Conservation (phyloP, 2,797 vertebrate species). For the Scolopax rusticola region DNA sequence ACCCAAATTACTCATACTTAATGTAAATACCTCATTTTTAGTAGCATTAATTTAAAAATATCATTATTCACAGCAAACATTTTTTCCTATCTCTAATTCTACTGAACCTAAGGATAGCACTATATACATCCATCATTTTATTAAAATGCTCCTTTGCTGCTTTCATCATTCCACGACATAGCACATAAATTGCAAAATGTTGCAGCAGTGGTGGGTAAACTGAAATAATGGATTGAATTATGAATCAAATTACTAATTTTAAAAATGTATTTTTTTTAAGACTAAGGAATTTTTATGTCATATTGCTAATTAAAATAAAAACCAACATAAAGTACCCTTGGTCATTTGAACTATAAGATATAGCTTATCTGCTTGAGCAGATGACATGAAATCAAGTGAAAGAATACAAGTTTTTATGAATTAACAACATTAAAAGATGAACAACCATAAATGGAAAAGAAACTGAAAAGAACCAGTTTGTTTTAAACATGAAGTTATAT, state of each 20-base stretch:
- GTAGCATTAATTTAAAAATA: not conserved
- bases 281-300: not conserved
- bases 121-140: not conserved
- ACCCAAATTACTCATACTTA: not conserved
- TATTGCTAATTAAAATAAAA: not conserved
- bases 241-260: slow-evolving; percentile 49
- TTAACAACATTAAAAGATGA: not conserved
- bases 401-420: not conserved
- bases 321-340: not conserved
- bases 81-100: not conserved
- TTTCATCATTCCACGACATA: slow-evolving; percentile 80
- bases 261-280: not conserved
- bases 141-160: slow-evolving; percentile 73
- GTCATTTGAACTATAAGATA: not conserved
- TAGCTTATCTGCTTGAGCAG: not conserved
- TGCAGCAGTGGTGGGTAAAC: slow-evolving; percentile 65
- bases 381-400: slow-evolving; percentile 19
- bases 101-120: not conserved
- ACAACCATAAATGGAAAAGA: not conserved
- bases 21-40: not conserved
- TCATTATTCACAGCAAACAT: not conserved
- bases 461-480: not conserved
- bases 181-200: slow-evolving; percentile 64
- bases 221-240: slow-evolving; percentile 71
- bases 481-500: not conserved